These are phyloP conservation scores for Turritopsis dohrnii DNA, from an alignment of 30 jellyfish, hydroid and myxozoan species.

Conservation along the genomic window DNA sequence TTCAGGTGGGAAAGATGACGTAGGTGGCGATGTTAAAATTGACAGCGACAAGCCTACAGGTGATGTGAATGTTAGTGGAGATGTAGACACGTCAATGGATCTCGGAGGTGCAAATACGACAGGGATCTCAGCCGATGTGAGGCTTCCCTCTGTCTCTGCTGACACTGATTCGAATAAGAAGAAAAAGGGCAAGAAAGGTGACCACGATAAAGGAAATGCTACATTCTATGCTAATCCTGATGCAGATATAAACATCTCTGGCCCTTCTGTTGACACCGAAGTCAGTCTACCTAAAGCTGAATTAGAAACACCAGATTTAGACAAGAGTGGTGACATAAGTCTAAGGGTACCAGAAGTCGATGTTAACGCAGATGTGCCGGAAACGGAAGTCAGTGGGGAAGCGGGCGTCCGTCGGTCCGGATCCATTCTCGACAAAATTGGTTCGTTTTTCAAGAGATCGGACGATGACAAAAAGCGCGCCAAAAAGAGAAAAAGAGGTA, in stretches of 20 bases:
- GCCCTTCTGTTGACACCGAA: slow-evolving; percentile 3
- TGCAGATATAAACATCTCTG: background rate
- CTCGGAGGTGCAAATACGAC: background rate
- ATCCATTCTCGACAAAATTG: slow-evolving; percentile 15
- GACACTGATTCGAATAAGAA: background rate
- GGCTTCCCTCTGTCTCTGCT: background rate
- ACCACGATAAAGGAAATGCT: background rate
- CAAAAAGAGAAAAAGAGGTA: slow-evolving; percentile 10
- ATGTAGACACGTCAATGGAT: background rate
- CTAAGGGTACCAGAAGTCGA: background rate
- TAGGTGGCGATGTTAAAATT: background rate
- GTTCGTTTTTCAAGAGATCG: background rate
- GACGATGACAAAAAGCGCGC: slow-evolving; percentile 10
- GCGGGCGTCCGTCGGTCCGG: slow-evolving; percentile 9
- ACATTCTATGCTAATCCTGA: background rate
- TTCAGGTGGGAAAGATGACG: background rate
- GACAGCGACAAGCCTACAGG: background rate
- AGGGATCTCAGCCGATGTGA: background rate
- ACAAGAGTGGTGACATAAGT: background rate
- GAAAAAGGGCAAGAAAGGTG: too few relatives aligned
- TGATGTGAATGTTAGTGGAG: background rate
- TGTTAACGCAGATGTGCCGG: background rate
- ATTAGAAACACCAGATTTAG: background rate
- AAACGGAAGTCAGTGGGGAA: background rate
- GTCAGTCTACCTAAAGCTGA: slow-evolving; percentile 3